These are phyloP conservation scores for Sycophila texana DNA, from an alignment of 2,888 invertebrate genomes.

Conservation along the genomic window DNA sequence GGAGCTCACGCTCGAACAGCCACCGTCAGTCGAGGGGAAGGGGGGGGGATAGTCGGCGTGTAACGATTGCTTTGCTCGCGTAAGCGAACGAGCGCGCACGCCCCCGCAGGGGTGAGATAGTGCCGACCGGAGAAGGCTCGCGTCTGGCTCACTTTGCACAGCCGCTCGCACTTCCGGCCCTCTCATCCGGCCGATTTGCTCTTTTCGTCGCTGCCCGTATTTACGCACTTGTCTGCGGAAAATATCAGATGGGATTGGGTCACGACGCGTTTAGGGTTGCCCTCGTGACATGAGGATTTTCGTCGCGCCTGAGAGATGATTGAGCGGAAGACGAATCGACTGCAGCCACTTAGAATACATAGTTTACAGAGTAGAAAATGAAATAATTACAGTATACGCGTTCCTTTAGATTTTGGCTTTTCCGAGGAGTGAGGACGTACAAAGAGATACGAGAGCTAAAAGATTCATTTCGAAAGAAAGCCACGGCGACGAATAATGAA, in stretches of 20 bases:
- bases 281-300: background rate
- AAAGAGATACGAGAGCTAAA: background rate
- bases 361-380: background rate
- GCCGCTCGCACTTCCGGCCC: background rate
- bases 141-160: background rate
- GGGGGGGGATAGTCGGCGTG: no score
- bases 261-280: background rate
- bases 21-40: no score
- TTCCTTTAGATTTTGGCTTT: background rate
- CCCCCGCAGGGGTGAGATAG: slow-evolving; percentile 42
- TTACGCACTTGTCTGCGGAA: slow-evolving; percentile 26
- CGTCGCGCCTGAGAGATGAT: background rate
- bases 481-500: background rate
- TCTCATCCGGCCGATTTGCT: slow-evolving; percentile 1
- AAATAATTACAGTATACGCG: background rate
- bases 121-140: slow-evolving; percentile 27
- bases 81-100: slow-evolving; percentile 11
- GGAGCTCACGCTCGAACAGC: background rate
- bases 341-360: background rate
- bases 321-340: background rate
- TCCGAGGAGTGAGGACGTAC: background rate
- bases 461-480: slow-evolving; percentile 1
- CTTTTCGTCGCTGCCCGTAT: slow-evolving; percentile 23
- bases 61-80: slow-evolving; percentile 59
- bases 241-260: background rate